Percentiles rank a stretch among this genome's conserved stretches.
Evolutionary conservation across 2,888 invertebrate genomes (phyloP).

Genomic region (Pogonocherus hispidulus): DNA sequence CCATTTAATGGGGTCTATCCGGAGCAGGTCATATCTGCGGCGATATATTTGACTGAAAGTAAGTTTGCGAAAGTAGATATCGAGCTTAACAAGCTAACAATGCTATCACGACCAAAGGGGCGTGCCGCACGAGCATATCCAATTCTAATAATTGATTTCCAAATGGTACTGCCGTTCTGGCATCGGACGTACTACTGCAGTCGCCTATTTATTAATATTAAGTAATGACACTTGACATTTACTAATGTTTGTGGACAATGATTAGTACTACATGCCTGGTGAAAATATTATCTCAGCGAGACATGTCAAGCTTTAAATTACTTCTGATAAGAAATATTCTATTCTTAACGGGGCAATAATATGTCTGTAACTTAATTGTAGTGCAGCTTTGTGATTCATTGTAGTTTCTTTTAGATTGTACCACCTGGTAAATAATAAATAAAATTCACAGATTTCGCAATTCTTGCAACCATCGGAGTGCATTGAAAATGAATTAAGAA

Average conservation of each 20-base stretch:
- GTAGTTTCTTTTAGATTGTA: no score
- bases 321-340: no score
- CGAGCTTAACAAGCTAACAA: slow-evolving; percentile 59
- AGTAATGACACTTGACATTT: slow-evolving; percentile 11
- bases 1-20: slow-evolving; percentile 25
- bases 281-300: neutral
- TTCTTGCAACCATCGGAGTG: no score
- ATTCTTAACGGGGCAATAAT: no score
- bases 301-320: no score
- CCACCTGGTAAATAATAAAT: no score
- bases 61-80: slow-evolving; percentile 58
- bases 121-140: slow-evolving; percentile 63
- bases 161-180: slow-evolving; percentile 51
- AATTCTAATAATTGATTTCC: slow-evolving; percentile 61
- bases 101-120: slow-evolving; percentile 60
- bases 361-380: no score
- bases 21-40: slow-evolving; percentile 23
- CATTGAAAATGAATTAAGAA: no score
- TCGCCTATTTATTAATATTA: slow-evolving; percentile 21
- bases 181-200: slow-evolving; percentile 14
- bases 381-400: no score
- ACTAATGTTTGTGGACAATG: neutral
- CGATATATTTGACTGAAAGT: slow-evolving; percentile 56
- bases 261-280: neutral
- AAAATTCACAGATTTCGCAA: no score